Conservation (phyloP, 2,888 invertebrate genomes). For the Asteroscopus sphinx region DNA sequence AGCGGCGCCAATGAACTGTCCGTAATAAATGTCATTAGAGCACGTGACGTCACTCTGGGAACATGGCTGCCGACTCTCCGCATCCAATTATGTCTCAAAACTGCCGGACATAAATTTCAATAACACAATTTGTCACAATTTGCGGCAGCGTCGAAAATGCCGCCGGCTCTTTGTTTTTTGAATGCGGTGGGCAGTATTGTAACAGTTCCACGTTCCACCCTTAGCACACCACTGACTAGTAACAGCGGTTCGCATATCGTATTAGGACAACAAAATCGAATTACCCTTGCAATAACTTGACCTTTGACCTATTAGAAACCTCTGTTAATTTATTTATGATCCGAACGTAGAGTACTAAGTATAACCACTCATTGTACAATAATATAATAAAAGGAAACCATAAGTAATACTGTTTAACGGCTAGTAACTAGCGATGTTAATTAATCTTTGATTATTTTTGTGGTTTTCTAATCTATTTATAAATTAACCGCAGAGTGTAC, state of each 20-base stretch:
- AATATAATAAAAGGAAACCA: slow-evolving; percentile 4
- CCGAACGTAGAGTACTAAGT: background rate
- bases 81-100: slow-evolving; percentile 86
- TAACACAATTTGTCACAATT: slow-evolving; percentile 86
- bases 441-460: too few species aligned
- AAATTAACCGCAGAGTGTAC: too few species aligned
- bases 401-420: background rate
- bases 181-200: slow-evolving; percentile 65
- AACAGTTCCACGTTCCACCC: slow-evolving; percentile 54
- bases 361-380: background rate
- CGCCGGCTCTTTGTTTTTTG: slow-evolving; percentile 73
- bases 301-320: slow-evolving; percentile 6
- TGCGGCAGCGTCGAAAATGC: slow-evolving; percentile 72
- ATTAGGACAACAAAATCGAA: slow-evolving; percentile 58
- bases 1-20: slow-evolving; percentile 82
- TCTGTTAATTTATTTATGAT: background rate
- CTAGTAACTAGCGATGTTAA: background rate
- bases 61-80: slow-evolving; percentile 78
- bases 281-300: slow-evolving; percentile 46
- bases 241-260: slow-evolving; percentile 41
- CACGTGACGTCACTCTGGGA: slow-evolving; percentile 81
- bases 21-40: slow-evolving; percentile 85
- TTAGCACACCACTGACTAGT: slow-evolving; percentile 43
- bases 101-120: slow-evolving; percentile 86
- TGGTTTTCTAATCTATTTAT: background rate